Percentiles rank a stretch among this genome's conserved stretches.
phyloP scores from a whole-genome alignment of 92 coral and sea anemone genomes.

The Paragorgia papillata region DNA sequence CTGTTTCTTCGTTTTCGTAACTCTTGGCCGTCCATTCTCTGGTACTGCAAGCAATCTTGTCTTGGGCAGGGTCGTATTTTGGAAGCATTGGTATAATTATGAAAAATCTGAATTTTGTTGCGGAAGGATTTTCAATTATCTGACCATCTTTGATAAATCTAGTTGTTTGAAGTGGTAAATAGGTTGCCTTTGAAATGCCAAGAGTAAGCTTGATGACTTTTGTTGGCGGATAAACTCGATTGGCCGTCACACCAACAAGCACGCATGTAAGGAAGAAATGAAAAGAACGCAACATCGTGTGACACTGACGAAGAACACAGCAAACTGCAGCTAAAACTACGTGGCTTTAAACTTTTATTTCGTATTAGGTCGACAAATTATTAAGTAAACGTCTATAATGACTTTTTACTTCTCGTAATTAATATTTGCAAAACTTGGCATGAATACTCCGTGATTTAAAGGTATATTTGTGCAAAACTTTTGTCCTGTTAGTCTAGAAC shows the following conservation, averaged over 20 bases:
- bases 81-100: neutral
- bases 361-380: too few relatives aligned
- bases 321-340: too few relatives aligned
- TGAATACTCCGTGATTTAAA: too few relatives aligned
- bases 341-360: too few relatives aligned
- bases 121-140: slow-evolving; percentile 16
- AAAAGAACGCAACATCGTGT: too few relatives aligned
- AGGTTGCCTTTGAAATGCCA: slow-evolving; percentile 31
- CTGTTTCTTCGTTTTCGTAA: slow-evolving; percentile 21
- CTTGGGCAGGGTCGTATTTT: slow-evolving; percentile 13
- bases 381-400: too few relatives aligned
- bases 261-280: too few relatives aligned
- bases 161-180: neutral
- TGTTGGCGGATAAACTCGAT: slow-evolving; percentile 6
- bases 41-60: slow-evolving; percentile 30
- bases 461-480: too few relatives aligned
- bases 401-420: too few relatives aligned
- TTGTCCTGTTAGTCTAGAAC: too few relatives aligned
- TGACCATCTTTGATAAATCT: slow-evolving; percentile 10
- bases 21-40: slow-evolving; percentile 8
- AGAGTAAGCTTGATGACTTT: slow-evolving; percentile 8
- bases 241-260: neutral
- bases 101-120: neutral
- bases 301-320: too few relatives aligned
- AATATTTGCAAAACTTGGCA: too few relatives aligned